These are phyloP conservation scores for Ethmia dodecea DNA, from an alignment of 2,888 invertebrate species.

Conservation along the genomic window DNA sequence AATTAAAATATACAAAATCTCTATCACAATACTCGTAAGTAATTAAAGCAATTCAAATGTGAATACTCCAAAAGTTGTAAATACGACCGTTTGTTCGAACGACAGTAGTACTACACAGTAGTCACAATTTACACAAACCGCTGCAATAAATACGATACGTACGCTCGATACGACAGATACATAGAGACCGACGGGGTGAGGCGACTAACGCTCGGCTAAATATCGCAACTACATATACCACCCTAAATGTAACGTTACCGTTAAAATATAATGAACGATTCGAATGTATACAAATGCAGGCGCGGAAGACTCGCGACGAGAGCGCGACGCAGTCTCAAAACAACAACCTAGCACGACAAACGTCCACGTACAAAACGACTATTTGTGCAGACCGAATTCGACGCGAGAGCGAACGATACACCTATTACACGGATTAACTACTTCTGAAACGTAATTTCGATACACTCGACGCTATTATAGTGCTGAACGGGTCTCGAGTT, in stretches of 20 bases:
- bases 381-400: conserved; percentile 53
- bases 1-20: conserved; percentile 78
- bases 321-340: conserved; percentile 26
- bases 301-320: conserved; percentile 36
- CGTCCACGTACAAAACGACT: conserved; percentile 46
- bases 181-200: conserved; percentile 47
- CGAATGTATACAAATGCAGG: conserved; percentile 52
- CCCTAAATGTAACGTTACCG: conserved; percentile 49
- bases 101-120: conserved; percentile 53
- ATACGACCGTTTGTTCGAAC: conserved; percentile 46
- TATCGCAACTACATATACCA: conserved; percentile 70
- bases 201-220: conserved; percentile 61
- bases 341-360: conserved; percentile 38
- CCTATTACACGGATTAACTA: conserved; percentile 37
- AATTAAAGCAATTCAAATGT: conserved; percentile 77
- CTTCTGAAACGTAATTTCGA: conserved; percentile 33
- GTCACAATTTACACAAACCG: conserved; percentile 46
- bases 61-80: conserved; percentile 74
- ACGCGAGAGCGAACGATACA: conserved; percentile 26
- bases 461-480: conserved; percentile 38
- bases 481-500: conserved; percentile 44
- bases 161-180: conserved; percentile 38
- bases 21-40: conserved; percentile 79
- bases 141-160: conserved; percentile 51
- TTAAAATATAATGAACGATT: conserved; percentile 57